These are phyloP conservation scores for Polypedilum pembai DNA, from an alignment of 1,140 invertebrate species.

Conservation along the genomic window DNA sequence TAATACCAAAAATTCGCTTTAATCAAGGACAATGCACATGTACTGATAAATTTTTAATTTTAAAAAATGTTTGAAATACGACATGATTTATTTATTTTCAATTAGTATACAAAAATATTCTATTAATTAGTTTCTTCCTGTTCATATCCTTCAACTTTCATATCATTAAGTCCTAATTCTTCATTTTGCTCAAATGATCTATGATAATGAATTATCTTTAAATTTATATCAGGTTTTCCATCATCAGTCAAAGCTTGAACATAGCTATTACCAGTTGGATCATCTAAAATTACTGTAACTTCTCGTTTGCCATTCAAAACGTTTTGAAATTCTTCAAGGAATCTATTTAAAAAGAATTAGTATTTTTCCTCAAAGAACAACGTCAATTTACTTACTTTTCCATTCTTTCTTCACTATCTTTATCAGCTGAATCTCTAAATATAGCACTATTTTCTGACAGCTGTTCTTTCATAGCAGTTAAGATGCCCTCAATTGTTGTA, in stretches of 20 bases:
- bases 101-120: not conserved
- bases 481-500: constrained; percentile 86
- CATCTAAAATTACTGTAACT: constrained; percentile 79
- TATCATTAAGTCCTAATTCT: constrained; percentile 91
- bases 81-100: too few relatives aligned
- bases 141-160: constrained; percentile 69
- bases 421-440: constrained; percentile 63
- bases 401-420: constrained; percentile 49
- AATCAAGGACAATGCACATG: too few relatives aligned
- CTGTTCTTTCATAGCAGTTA: constrained; percentile 62
- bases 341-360: constrained; percentile 41
- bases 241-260: constrained; percentile 77
- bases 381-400: constrained; percentile 35
- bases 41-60: too few relatives aligned
- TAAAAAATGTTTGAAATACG: too few relatives aligned
- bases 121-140: constrained; percentile 37
- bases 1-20: too few relatives aligned
- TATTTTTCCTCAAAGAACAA: not conserved
- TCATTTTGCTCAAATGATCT: constrained; percentile 90
- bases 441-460: constrained; percentile 59
- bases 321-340: constrained; percentile 61
- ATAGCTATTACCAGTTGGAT: constrained; percentile 96
- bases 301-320: constrained; percentile 57
- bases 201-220: constrained; percentile 75
- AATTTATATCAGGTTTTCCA: constrained; percentile 55